Evolutionary conservation across 37 sponge, comb jelly and placozoan genomes (phyloP).

Genomic region (Geodia barretti): DNA sequence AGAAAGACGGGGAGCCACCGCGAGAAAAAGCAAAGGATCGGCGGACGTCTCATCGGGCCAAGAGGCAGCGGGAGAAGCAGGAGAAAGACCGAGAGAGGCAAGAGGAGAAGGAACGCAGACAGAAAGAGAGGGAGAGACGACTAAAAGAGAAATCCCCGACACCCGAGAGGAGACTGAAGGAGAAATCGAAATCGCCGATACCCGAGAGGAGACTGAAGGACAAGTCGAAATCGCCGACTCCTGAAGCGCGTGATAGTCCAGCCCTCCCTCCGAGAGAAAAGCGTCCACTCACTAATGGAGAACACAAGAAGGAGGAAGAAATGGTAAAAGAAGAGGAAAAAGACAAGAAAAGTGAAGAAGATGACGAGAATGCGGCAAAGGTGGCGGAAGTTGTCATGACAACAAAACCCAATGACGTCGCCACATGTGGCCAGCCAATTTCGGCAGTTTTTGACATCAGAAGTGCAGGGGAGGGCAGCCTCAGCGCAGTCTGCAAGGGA

Average conservation of each 20-base stretch:
- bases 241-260: not conserved
- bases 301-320: not conserved
- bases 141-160: not conserved
- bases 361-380: too few relatives aligned
- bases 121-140: not conserved
- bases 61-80: not conserved
- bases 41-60: not conserved
- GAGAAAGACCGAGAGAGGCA: not conserved
- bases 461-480: not conserved
- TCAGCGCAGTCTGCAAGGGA: not conserved
- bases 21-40: not conserved
- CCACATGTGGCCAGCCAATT: not conserved
- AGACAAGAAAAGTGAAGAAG: not conserved
- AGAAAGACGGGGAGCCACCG: not conserved
- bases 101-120: not conserved
- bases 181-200: not conserved
- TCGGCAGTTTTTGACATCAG: not conserved
- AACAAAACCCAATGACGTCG: not conserved
- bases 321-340: slow-evolving; percentile 4
- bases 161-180: not conserved
- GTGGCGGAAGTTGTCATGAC: not conserved
- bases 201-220: not conserved
- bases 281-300: not conserved
- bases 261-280: not conserved
- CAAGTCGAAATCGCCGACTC: not conserved